These are phyloP conservation scores for Lathronympha strigana DNA, from an alignment of 2,888 invertebrate species.

Conservation along the genomic window DNA sequence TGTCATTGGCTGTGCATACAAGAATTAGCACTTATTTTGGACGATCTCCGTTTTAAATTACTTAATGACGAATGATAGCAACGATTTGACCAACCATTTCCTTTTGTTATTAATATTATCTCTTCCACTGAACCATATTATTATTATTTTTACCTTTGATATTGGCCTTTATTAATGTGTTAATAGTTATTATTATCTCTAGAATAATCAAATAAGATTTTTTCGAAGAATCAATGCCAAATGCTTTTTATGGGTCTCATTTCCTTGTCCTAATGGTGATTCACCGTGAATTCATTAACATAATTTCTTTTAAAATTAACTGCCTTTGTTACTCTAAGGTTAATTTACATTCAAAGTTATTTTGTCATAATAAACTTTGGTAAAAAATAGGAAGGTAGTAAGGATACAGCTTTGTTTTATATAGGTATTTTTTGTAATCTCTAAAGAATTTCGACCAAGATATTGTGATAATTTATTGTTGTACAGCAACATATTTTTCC, in stretches of 20 bases:
- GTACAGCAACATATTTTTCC: constrained; percentile 1
- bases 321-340: constrained; percentile 4
- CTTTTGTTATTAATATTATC: not conserved
- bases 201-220: not conserved
- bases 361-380: constrained; percentile 2
- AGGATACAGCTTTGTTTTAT: not conserved
- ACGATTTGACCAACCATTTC: constrained; percentile 22
- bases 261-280: no score
- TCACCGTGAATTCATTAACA: not conserved
- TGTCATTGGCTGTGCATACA: constrained; percentile 22
- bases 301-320: constrained; percentile 1
- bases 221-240: no score
- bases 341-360: constrained; percentile 7
- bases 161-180: not conserved
- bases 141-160: no score
- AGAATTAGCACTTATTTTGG: constrained; percentile 34
- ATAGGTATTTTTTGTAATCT: not conserved
- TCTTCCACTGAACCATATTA: not conserved
- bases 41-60: constrained; percentile 14
- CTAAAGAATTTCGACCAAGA: not conserved
- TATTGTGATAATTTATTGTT: constrained; percentile 4
- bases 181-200: not conserved
- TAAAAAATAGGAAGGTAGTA: not conserved
- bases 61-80: constrained; percentile 27
- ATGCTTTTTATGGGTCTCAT: no score